Conservation (phyloP, 2,113 vertebrate species). For the Noctilio leporinus region DNA sequence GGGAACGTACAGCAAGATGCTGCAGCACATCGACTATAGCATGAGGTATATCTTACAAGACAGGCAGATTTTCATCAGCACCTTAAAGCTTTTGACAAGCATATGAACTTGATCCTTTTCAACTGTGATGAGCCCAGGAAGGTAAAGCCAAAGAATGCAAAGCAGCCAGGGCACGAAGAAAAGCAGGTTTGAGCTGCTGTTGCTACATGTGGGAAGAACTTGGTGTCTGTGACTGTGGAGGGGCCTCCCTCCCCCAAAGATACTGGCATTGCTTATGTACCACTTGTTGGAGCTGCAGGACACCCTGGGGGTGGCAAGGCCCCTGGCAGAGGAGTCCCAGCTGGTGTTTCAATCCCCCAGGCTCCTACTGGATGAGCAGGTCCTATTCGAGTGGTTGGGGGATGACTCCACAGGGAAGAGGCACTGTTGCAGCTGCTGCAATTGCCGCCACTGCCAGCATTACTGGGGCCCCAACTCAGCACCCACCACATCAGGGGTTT, state of each 20-base stretch:
- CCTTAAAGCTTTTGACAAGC: constrained; percentile 97
- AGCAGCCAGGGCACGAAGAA: constrained; percentile 96
- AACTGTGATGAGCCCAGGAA: constrained; percentile 99
- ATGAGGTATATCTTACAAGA: constrained; percentile 98
- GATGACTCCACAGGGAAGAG: constrained; percentile 93
- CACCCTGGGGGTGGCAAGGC: constrained; percentile 94
- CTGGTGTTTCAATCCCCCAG: constrained; percentile 93
- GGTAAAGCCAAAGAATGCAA: constrained; percentile 99
- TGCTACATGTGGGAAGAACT: constrained; percentile 91
- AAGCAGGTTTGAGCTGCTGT: constrained; percentile 92
- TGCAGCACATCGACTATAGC: constrained; percentile 97
- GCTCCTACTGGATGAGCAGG: constrained; percentile 94
- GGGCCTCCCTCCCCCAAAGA: constrained; percentile 97
- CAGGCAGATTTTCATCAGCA: constrained; percentile 95
- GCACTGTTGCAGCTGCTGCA: constrained; percentile 90
- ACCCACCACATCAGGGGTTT: constrained; percentile 89
- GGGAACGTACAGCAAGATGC: constrained; percentile 98
- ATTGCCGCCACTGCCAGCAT: constrained; percentile 94
- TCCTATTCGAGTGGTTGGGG: constrained; percentile 92
- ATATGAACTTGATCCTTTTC: constrained; percentile 98
- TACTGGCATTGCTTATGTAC: constrained; percentile 94
- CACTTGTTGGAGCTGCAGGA: constrained; percentile 93
- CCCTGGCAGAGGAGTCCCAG: constrained; percentile 93
- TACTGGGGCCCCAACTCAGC: constrained; percentile 93
- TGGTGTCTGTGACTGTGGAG: constrained; percentile 97